Conservation (phyloP, 2,888 invertebrate genomes). For the Mythimna pallens region DNA sequence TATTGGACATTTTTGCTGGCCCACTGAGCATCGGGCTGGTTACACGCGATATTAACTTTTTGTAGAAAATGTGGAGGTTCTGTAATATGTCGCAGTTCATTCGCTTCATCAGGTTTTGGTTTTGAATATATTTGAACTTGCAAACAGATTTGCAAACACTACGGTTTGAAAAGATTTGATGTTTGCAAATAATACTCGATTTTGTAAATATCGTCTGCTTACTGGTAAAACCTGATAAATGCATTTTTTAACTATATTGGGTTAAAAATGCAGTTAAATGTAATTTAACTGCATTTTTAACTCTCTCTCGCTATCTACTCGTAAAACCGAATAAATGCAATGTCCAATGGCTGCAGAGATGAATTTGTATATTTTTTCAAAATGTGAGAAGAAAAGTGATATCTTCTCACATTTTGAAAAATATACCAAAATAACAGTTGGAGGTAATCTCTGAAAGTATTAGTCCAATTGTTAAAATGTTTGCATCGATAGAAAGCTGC, state of each 20-base stretch:
- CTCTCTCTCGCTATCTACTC: not conserved
- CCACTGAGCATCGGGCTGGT: conserved; percentile 43
- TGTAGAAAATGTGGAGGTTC: not conserved
- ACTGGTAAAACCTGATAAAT: not conserved
- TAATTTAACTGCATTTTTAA: not conserved
- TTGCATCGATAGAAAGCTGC: too few species aligned
- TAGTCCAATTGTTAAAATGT: too few species aligned
- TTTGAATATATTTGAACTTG: conserved; percentile 12
- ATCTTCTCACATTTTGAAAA: not conserved
- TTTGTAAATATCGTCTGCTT: not conserved
- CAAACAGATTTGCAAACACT: not conserved
- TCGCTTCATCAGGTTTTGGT: not conserved
- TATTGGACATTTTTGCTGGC: conserved; percentile 56
- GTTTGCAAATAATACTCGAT: too few species aligned
- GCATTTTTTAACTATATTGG: not conserved
- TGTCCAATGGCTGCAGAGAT: conserved; percentile 4
- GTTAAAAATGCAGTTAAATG: not conserved
- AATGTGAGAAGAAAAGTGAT: too few species aligned
- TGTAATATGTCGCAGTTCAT: conserved; percentile 16
- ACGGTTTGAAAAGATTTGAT: not conserved
- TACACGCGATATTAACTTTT: conserved; percentile 32
- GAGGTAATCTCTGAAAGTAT: too few species aligned
- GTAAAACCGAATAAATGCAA: conserved; percentile 7
- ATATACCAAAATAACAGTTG: not conserved
- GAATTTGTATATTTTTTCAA: too few species aligned